These are phyloP conservation scores for Ophraella communa DNA, from an alignment of 2,888 invertebrate genomes.

Conservation along the genomic window DNA sequence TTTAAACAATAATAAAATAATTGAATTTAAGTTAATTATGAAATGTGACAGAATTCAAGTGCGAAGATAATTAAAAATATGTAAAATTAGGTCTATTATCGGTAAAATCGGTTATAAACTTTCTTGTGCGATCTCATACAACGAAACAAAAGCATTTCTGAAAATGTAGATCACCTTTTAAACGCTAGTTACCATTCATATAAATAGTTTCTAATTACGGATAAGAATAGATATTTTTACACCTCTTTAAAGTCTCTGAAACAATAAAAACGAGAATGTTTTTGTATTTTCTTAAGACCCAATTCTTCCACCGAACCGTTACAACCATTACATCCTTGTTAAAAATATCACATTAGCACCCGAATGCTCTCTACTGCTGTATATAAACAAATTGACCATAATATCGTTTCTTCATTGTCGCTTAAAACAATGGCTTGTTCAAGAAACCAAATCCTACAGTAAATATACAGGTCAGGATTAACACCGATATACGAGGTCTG, in stretches of 20 bases:
- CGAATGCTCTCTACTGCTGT: constrained; percentile 5
- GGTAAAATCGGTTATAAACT: not conserved
- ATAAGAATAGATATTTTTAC: not conserved
- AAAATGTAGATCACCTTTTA: not conserved
- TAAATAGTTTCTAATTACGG: not conserved
- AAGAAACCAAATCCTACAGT: not conserved
- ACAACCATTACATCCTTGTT: constrained; percentile 3
- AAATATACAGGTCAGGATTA: not conserved
- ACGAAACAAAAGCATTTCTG: not conserved
- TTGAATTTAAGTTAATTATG: too few relatives aligned
- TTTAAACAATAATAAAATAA: too few relatives aligned
- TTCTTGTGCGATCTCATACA: not conserved
- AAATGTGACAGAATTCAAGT: too few relatives aligned
- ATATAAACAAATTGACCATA: constrained; percentile 20
- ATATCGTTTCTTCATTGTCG: constrained; percentile 21
- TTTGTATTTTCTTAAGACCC: constrained; percentile 6
- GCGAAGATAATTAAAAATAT: too few relatives aligned
- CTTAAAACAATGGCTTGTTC: constrained; percentile 29
- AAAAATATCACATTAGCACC: constrained; percentile 16
- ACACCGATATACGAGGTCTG: not conserved
- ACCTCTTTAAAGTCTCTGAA: not conserved
- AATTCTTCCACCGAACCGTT: constrained; percentile 7
- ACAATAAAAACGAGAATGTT: constrained; percentile 5
- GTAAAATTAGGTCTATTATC: not conserved
- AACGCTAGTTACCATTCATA: not conserved